These are phyloP conservation scores for Megaceryle torquata DNA, from an alignment of 2,113 vertebrate species.

Conservation along the genomic window DNA sequence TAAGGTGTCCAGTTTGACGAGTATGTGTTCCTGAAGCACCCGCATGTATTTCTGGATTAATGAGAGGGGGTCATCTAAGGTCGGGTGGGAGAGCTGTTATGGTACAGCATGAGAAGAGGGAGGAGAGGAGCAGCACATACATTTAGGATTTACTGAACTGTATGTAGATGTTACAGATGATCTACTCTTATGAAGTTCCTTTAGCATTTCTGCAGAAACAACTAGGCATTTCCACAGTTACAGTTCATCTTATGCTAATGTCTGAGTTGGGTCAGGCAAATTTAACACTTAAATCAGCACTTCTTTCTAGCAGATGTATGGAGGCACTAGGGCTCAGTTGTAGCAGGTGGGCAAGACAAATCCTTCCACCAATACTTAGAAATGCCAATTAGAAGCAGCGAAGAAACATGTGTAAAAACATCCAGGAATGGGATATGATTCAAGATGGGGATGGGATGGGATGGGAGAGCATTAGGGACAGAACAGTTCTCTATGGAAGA, in stretches of 20 bases:
- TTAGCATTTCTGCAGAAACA: background rate
- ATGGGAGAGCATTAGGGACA: background rate
- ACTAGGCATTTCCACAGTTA: background rate
- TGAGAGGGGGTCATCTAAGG: background rate
- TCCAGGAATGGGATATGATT: background rate
- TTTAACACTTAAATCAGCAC: background rate
- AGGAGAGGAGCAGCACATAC: background rate
- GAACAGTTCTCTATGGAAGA: background rate
- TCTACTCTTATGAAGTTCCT: background rate
- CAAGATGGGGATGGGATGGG: too few species aligned
- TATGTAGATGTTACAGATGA: background rate
- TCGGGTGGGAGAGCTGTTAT: background rate
- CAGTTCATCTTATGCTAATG: background rate
- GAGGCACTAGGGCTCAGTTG: background rate
- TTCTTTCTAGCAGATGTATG: background rate
- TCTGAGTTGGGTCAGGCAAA: background rate
- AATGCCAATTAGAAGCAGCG: background rate
- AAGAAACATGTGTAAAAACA: background rate
- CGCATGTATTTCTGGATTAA: background rate
- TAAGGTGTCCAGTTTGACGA: background rate
- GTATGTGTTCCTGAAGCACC: background rate
- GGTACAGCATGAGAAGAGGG: background rate
- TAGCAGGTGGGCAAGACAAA: background rate
- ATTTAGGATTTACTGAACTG: background rate
- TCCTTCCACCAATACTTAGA: background rate